Conservation (phyloP, 2,797 vertebrate genomes). For the Diplodus sargus region DNA sequence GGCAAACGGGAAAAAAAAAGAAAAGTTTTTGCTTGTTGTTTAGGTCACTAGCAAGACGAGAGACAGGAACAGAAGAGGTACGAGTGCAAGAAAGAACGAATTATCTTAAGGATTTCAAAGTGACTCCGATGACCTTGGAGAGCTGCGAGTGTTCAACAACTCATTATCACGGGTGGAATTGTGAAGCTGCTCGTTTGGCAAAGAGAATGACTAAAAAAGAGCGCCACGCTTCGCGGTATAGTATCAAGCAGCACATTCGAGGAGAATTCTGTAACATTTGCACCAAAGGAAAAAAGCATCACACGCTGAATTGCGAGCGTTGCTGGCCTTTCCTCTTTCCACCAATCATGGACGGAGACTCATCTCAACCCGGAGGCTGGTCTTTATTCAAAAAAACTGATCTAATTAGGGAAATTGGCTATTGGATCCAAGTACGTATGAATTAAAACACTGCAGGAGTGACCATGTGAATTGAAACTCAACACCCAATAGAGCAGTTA, state of each 20-base stretch:
- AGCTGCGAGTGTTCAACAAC: conserved; percentile 8
- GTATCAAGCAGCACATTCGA: conserved; percentile 10
- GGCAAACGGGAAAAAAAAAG: conserved; percentile 9
- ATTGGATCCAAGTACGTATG: background rate
- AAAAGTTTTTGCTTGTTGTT: background rate
- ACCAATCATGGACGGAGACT: background rate
- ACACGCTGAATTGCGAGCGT: background rate
- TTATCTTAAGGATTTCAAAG: conserved; percentile 23
- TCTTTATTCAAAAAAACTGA: background rate
- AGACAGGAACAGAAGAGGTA: background rate
- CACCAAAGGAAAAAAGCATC: background rate
- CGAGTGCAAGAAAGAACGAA: conserved; percentile 14
- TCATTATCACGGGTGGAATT: conserved; percentile 26
- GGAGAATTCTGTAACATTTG: conserved; percentile 8
- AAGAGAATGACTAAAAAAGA: conserved; percentile 24
- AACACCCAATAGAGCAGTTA: background rate
- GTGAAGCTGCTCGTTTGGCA: background rate
- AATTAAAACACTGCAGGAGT: background rate
- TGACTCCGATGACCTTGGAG: conserved; percentile 23
- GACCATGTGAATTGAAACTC: background rate
- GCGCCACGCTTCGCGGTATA: conserved; percentile 6
- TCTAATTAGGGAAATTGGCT: background rate
- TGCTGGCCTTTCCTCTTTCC: background rate
- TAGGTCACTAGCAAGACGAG: background rate
- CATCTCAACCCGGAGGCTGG: background rate